Conservation (phyloP, 2,888 invertebrate species). For the Acanthococcus lagerstroemiae region DNA sequence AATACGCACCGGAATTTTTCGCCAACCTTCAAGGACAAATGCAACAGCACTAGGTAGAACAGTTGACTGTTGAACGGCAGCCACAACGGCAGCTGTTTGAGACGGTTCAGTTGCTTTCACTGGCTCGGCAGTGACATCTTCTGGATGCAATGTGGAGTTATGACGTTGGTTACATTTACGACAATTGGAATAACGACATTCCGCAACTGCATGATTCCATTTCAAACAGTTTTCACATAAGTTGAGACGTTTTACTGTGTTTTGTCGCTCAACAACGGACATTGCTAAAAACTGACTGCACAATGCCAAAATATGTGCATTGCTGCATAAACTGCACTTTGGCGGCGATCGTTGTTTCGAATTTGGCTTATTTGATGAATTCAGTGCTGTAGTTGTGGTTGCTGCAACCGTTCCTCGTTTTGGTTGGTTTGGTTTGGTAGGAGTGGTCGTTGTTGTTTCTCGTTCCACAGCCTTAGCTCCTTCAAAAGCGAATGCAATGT, state of each 20-base stretch:
- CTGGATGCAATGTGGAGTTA: background rate
- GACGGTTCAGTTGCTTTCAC: background rate
- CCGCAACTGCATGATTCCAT: background rate
- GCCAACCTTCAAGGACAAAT: background rate
- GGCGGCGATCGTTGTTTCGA: too few relatives aligned
- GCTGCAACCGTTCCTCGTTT: too few relatives aligned
- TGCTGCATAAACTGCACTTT: too few relatives aligned
- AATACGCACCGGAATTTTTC: background rate
- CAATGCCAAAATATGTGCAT: background rate
- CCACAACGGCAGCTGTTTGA: background rate
- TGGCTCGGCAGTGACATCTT: background rate
- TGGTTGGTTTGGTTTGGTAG: too few relatives aligned
- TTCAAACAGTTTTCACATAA: too few relatives aligned
- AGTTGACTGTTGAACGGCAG: background rate
- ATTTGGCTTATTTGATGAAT: too few relatives aligned
- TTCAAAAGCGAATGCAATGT: background rate
- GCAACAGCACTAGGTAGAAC: background rate
- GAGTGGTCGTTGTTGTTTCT: too few relatives aligned
- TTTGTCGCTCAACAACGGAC: background rate
- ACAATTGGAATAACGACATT: background rate
- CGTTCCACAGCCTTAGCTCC: too few relatives aligned
- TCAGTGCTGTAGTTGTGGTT: too few relatives aligned
- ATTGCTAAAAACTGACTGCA: background rate
- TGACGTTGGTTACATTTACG: background rate
- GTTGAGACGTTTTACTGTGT: background rate